phyloP scores from a whole-genome alignment of 1,140 invertebrate species.

The Leptoteleia sp. region DNA sequence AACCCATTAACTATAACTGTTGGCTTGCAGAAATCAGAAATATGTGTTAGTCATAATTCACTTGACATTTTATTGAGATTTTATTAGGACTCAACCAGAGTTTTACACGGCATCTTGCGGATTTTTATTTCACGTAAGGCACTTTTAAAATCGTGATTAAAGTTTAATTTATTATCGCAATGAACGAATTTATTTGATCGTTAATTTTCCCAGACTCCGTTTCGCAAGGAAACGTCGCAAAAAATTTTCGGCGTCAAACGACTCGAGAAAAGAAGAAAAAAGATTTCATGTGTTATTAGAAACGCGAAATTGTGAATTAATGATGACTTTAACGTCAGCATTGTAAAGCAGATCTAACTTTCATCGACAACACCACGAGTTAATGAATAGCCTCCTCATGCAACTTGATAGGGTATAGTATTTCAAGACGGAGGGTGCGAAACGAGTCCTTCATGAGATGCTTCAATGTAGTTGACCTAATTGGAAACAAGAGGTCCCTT shows the following conservation, averaged over 20 bases:
- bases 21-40: slow-evolving; percentile 28
- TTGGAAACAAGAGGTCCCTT: slow-evolving; percentile 60
- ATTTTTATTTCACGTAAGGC: not conserved
- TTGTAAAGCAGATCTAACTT: slow-evolving; percentile 51
- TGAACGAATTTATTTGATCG: too few relatives aligned
- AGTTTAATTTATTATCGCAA: too few relatives aligned
- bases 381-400: slow-evolving; percentile 63
- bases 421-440: slow-evolving; percentile 64
- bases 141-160: too few relatives aligned
- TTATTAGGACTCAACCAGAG: too few relatives aligned
- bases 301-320: slow-evolving; percentile 28
- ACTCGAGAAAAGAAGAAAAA: too few relatives aligned
- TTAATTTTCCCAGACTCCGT: too few relatives aligned
- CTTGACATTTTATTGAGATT: slow-evolving; percentile 12
- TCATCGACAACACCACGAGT: slow-evolving; percentile 50
- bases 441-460: slow-evolving; percentile 62
- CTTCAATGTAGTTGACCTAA: slow-evolving; percentile 65
- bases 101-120: not conserved
- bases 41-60: slow-evolving; percentile 35
- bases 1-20: slow-evolving; percentile 34
- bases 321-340: slow-evolving; percentile 39
- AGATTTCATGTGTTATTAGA: not conserved
- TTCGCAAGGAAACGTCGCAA: too few relatives aligned
- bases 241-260: too few relatives aligned
- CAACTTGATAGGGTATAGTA: slow-evolving; percentile 63